These are phyloP conservation scores for Pristionchus exspectatus DNA, from an alignment of 2,888 invertebrate species.

Conservation along the genomic window DNA sequence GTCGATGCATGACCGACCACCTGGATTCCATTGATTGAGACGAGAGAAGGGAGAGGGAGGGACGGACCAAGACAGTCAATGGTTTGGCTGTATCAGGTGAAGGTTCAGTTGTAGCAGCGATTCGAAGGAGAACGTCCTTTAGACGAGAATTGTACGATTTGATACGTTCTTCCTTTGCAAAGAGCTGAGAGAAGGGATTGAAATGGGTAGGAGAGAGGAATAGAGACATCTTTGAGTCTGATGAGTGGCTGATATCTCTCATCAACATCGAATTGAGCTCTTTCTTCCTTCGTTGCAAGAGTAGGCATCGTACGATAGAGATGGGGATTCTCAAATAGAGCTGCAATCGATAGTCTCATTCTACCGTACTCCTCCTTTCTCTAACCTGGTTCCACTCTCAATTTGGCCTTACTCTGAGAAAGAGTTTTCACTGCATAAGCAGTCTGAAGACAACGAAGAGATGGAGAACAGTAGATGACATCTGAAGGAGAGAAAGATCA, in stretches of 20 bases:
- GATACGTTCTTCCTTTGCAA: conserved; percentile 33
- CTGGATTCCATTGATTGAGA: conserved; percentile 35
- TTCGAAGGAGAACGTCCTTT: conserved; percentile 45
- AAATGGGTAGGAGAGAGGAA: background rate
- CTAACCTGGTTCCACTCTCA: conserved; percentile 45
- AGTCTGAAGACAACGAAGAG: conserved; percentile 73
- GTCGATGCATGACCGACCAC: conserved; percentile 73
- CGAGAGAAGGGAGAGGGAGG: background rate
- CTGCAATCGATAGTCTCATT: background rate
- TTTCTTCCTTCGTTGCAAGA: conserved; percentile 46
- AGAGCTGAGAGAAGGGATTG: conserved; percentile 10
- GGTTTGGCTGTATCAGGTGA: background rate
- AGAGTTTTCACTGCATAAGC: conserved; percentile 60
- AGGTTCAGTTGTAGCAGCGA: conserved; percentile 34
- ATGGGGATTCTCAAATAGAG: conserved; percentile 53
- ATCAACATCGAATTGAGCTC: conserved; percentile 24
- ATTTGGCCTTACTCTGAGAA: background rate
- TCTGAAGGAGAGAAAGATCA: conserved; percentile 57
- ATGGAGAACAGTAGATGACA: conserved; percentile 71
- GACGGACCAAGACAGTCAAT: conserved; percentile 21
- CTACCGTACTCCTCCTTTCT: background rate
- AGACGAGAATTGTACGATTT: conserved; percentile 32
- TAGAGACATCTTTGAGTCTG: conserved; percentile 23
- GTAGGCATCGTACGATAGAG: conserved; percentile 27
- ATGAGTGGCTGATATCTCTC: conserved; percentile 46